These are phyloP conservation scores for Brevimyrus niger DNA, from an alignment of 2,113 vertebrate genomes.

Conservation along the genomic window DNA sequence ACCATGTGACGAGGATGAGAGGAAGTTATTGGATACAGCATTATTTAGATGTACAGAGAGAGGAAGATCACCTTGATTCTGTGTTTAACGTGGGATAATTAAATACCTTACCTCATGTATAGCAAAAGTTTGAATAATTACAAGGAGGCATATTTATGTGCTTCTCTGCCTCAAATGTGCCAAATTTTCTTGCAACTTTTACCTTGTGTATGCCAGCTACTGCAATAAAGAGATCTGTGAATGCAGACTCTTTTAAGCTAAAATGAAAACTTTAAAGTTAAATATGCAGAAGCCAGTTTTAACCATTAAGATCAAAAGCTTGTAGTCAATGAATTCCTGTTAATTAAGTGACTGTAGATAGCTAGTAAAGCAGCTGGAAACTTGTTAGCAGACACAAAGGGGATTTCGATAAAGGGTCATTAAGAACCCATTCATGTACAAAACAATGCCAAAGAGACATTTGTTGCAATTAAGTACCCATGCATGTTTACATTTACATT, in stretches of 20 bases:
- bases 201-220: not conserved
- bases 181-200: not conserved
- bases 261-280: not conserved
- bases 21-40: not conserved
- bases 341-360: constrained; percentile 1
- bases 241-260: not conserved
- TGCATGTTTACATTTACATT: not conserved
- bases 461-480: not conserved
- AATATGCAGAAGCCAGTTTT: not conserved
- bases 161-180: not conserved
- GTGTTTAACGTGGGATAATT: not conserved
- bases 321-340: not conserved
- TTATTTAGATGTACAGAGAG: not conserved
- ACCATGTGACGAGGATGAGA: not conserved
- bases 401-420: not conserved
- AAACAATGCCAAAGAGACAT: not conserved
- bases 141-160: not conserved
- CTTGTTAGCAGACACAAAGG: not conserved
- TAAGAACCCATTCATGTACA: not conserved
- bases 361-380: not conserved
- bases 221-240: not conserved
- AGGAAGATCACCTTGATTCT: not conserved
- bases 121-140: not conserved
- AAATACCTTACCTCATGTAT: not conserved
- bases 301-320: not conserved